phyloP scores from a whole-genome alignment of 2,113 vertebrate species.

The Neodon shergylaensis region DNA sequence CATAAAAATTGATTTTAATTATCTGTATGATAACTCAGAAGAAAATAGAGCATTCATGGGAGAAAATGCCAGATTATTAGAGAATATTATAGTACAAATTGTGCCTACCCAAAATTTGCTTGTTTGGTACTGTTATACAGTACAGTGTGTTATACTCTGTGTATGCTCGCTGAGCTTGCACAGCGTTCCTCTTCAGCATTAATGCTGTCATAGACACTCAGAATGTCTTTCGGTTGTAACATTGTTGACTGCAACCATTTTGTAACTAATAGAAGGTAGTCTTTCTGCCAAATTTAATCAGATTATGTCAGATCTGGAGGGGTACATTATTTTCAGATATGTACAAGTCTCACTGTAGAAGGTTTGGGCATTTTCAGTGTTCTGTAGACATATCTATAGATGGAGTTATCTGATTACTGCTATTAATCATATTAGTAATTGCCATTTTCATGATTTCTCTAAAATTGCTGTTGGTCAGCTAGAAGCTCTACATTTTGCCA shows the following conservation, averaged over 20 bases:
- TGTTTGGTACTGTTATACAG: too few relatives aligned
- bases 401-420: background rate
- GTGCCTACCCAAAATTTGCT: background rate
- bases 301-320: background rate
- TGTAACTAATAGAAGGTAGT: background rate
- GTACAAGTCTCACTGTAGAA: background rate
- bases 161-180: background rate
- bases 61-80: background rate
- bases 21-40: background rate
- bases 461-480: background rate
- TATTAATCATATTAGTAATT: background rate
- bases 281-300: conserved; percentile 27
- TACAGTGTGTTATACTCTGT: background rate
- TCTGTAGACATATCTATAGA: background rate
- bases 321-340: background rate
- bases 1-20: conserved; percentile 19
- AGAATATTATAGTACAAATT: background rate
- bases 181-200: background rate
- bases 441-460: background rate
- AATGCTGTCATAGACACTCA: background rate
- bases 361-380: background rate
- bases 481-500: background rate
- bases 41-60: background rate
- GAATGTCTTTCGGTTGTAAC: background rate
- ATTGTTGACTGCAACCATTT: background rate